Evolutionary conservation across 2,888 invertebrate genomes (phyloP), one percentile per base, ranked within the genome.

Genomic region (Tryphoninae sp.): DNA sequence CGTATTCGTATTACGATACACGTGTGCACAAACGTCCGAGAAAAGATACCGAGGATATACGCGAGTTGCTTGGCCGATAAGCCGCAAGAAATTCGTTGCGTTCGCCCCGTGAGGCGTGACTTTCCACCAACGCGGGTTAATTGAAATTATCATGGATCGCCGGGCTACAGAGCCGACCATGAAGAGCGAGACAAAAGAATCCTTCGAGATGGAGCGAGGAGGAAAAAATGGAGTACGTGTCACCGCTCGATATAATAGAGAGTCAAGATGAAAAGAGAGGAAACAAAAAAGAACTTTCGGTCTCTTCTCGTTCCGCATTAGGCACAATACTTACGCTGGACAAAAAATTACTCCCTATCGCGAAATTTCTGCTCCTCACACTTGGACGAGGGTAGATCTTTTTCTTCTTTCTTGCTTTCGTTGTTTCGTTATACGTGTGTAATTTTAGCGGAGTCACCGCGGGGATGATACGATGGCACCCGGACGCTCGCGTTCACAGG

Each of bases 401-500:
- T 26, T 49, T 67, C 23, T n/a, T 11, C 2, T 51, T 67, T 49
- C 23, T 9, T 23, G n/a, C 40, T 22, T 69, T 53, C 55, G n/a
- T 19, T n/a, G 2, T 22, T 69, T 53, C 19, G n/a, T 19, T n/a
- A 13, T 16, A 8, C 55, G 55, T 23, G n/a, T 42, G 23, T 49
- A 33, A 67, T 75, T 71, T 75, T 42, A 59, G 77, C 58, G 26
- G 16, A 62, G 81, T 81, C 73, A 78, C 58, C 62, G 72, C 65
- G 64, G 23, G 71, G 81, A 69, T 78, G 77, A 81, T 73, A 81
- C 76, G 81, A 64, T 69, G 77, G 78, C 69, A 81, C 76, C 68
- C 55, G 73, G 65, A 58, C 61, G 73, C 73, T 49, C 19, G 45
- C 72, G 26, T 75, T 71, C 69, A 65, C 74, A 75, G 78, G 69